These are phyloP conservation scores for Pseudomyrmex cubaensis DNA, from an alignment of 1,140 invertebrate genomes.

Conservation along the genomic window DNA sequence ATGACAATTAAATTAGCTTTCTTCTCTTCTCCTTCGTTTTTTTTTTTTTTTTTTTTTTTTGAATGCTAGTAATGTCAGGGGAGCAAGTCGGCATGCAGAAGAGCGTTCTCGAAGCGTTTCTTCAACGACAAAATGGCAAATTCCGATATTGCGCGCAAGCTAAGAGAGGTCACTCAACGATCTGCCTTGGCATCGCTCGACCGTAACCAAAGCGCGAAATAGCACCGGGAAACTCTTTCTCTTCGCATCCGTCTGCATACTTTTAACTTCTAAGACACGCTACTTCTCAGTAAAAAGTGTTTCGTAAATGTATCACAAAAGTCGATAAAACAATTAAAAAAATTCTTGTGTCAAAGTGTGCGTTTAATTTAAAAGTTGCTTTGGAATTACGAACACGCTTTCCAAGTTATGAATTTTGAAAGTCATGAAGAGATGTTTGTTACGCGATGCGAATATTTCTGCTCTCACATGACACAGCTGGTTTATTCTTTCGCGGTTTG, in stretches of 20 bases:
- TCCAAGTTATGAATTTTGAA: no score
- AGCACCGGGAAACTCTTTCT: not conserved
- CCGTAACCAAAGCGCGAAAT: conserved; percentile 39
- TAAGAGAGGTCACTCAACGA: conserved; percentile 46
- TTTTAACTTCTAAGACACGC: not conserved
- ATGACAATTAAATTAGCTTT: conserved; percentile 60
- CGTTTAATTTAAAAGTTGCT: no score
- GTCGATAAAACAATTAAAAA: conserved; percentile 1
- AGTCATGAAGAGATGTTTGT: no score
- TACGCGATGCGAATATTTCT: no score
- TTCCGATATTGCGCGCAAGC: conserved; percentile 67
- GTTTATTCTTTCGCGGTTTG: no score
- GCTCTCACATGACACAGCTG: no score
- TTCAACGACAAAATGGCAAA: conserved; percentile 66
- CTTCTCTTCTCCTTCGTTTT: no score
- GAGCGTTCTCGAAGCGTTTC: conserved; percentile 66
- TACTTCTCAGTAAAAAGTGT: not conserved
- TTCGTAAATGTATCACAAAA: not conserved
- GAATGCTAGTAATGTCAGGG: conserved; percentile 64
- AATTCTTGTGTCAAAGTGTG: not conserved
- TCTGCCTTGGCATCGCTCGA: conserved; percentile 10
- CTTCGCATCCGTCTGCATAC: not conserved
- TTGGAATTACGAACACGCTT: no score
- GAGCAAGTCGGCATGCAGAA: conserved; percentile 58
- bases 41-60: no score